These are phyloP conservation scores for Spea hammondii DNA, from an alignment of 2,797 vertebrate genomes.

Conservation along the genomic window DNA sequence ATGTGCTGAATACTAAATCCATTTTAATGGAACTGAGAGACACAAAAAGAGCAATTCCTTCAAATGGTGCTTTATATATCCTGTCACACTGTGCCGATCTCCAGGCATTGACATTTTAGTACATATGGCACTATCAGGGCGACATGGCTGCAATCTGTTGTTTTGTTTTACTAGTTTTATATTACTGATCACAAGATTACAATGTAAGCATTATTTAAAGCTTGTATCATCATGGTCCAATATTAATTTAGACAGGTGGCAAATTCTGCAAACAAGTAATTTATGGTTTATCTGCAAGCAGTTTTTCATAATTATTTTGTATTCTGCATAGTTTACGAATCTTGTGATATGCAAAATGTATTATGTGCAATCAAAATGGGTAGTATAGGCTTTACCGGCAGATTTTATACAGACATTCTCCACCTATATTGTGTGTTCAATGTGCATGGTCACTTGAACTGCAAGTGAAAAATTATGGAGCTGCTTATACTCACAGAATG, in stretches of 20 bases:
- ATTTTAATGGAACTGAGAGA: slow-evolving; percentile 24
- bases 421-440: too few species aligned
- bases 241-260: slow-evolving; percentile 8
- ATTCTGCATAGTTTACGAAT: too few species aligned
- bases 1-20: slow-evolving; percentile 31
- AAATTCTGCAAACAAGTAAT: too few species aligned
- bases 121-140: slow-evolving; percentile 42
- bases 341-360: too few species aligned
- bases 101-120: slow-evolving; percentile 45
- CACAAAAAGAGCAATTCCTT: slow-evolving; percentile 38
- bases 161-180: slow-evolving; percentile 12
- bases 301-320: too few species aligned
- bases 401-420: too few species aligned
- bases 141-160: slow-evolving; percentile 31
- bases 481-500: too few species aligned
- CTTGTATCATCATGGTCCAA: slow-evolving; percentile 3
- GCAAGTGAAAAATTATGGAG: too few species aligned
- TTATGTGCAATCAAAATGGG: too few species aligned
- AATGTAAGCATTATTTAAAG: slow-evolving; percentile 20
- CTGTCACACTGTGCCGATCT: slow-evolving; percentile 42
- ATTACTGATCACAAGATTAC: slow-evolving; percentile 18
- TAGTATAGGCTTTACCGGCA: too few species aligned
- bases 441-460: too few species aligned
- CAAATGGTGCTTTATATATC: slow-evolving; percentile 46
- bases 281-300: too few species aligned